These are phyloP conservation scores for Diceros bicornis DNA, from an alignment of 2,797 vertebrate species.

Conservation along the genomic window DNA sequence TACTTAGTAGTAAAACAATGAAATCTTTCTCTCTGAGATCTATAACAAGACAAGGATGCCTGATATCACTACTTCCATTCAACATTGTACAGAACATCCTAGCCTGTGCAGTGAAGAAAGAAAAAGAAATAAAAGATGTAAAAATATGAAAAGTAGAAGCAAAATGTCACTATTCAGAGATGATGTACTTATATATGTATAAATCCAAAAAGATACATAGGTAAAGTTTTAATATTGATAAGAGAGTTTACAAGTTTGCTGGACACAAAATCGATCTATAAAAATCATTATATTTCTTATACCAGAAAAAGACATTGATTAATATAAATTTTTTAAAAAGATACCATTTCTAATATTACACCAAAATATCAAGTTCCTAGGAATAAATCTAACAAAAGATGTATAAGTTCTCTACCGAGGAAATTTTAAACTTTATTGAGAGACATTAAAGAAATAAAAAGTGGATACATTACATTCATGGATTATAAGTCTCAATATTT, in stretches of 20 bases:
- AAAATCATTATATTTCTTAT: conserved; percentile 35
- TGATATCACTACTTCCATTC: background rate
- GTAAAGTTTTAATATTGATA: background rate
- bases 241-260: conserved; percentile 26
- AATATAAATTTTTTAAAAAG: background rate
- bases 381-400: conserved; percentile 36
- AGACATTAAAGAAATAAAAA: conserved; percentile 33
- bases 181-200: background rate
- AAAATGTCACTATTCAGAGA: background rate
- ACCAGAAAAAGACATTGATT: background rate
- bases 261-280: conserved; percentile 31
- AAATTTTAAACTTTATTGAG: background rate
- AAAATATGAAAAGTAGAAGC: conserved; percentile 43
- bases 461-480: background rate
- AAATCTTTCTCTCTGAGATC: conserved; percentile 58
- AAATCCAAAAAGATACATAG: background rate
- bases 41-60: conserved; percentile 13
- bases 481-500: background rate
- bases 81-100: background rate
- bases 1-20: background rate
- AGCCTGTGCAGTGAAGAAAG: background rate
- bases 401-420: background rate
- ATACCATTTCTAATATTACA: conserved; percentile 24
- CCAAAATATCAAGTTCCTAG: conserved; percentile 44
- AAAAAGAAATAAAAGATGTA: background rate